Base-by-base conservation (phyloP, 35 echinoderm and acorn worm species). In the Lytechinus variegatus region DNA sequence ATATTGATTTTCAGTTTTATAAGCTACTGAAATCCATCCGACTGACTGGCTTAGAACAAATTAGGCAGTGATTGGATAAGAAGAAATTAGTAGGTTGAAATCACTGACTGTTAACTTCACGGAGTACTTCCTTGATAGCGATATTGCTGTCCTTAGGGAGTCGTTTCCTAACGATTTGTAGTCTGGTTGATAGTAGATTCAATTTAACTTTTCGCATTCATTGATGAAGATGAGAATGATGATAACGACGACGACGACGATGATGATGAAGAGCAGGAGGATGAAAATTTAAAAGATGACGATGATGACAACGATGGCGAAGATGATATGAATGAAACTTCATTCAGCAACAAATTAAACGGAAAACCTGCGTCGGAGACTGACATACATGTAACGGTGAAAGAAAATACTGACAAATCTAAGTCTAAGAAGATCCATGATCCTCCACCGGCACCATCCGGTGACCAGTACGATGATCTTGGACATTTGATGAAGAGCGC, bases 401-500 rank as follows among this genome's bases (percentile, higher is more conserved):
- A 79, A n/a, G 66, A 79, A 5, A 79, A 79, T 19, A 6, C 88
- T 5, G 88, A 90, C 52, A 54, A 90, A 44, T 4, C 10, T 4
- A 51, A 44, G 29, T 52, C 29, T 33, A 52, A 44, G 88, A 54
- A 52, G 52, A 52, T 54, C 52, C 29, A 87, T 89, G 93, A 94
- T 10, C 61, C 66, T 24, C 95, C 96, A 5, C 54, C 55, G 28
- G 87, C 95, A 12, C 94, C 97, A 1, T 95, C 96, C 0, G 95
- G 87, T 12, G 86, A 54, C 44, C 94, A 94, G 28, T 93, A 93
- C 27, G 97, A 99, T 33, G 94, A 93, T 61, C 96, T 95, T 95
- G 98, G 98, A 58, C 87, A 72, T 8, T 95, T 99, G 14, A 87
- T 72, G 27, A 19, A 33, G 8, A 93, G 56, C 56, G 98, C 97